These are phyloP conservation scores for Venturia canescens DNA, from an alignment of 1,140 invertebrate species.

Conservation along the genomic window DNA sequence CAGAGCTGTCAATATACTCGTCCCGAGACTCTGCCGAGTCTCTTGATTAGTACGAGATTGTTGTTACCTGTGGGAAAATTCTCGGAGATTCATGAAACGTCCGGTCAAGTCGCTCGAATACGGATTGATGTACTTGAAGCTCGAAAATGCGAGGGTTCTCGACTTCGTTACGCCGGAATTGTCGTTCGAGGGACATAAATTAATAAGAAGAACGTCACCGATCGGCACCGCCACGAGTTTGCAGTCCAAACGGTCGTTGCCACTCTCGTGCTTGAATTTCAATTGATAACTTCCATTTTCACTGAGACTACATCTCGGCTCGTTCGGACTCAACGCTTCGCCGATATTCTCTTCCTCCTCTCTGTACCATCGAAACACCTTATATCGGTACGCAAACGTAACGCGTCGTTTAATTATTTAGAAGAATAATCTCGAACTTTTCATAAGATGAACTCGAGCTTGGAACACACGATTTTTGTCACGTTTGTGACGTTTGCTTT, in stretches of 20 bases:
- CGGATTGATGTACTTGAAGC: slow-evolving; percentile 63
- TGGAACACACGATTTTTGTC: too few species aligned
- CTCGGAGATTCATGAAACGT: slow-evolving; percentile 63
- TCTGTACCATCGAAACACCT: slow-evolving; percentile 1
- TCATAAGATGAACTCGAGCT: too few species aligned
- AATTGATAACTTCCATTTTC: slow-evolving; percentile 51
- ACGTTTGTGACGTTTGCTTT: too few species aligned
- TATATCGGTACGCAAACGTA: too few species aligned
- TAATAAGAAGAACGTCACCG: slow-evolving; percentile 63
- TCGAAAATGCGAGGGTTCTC: slow-evolving; percentile 52
- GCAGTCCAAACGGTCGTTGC: slow-evolving; percentile 49
- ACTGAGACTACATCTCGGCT: neutral
- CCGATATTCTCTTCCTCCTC: neutral
- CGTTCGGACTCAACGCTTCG: slow-evolving; percentile 24
- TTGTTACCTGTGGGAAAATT: slow-evolving; percentile 64
- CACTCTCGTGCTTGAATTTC: slow-evolving; percentile 47
- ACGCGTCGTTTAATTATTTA: neutral
- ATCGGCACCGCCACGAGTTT: slow-evolving; percentile 60
- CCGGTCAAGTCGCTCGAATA: slow-evolving; percentile 53
- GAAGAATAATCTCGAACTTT: too few species aligned
- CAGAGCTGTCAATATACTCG: too few species aligned
- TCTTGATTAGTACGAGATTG: too few species aligned
- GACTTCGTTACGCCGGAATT: slow-evolving; percentile 20
- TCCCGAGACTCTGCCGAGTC: too few species aligned
- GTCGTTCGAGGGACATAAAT: slow-evolving; percentile 50